Percentiles rank a stretch among this genome's conserved stretches.
Evolutionary conservation across 37 sponge, comb jelly and placozoan species (phyloP).

Genomic region (Oopsacas minuta): DNA sequence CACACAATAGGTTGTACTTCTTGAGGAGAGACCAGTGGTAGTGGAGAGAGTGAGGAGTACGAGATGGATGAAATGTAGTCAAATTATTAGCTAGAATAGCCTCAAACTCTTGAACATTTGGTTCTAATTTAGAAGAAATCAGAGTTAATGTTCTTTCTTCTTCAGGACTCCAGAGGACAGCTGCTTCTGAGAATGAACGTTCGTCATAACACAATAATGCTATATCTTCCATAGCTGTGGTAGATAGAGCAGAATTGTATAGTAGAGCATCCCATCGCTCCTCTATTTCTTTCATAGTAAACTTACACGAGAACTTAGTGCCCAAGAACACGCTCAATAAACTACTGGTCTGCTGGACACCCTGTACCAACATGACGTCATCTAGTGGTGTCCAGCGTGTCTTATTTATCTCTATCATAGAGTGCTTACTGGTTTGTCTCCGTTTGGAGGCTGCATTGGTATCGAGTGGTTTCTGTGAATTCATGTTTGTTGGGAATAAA

Average conservation of each 20-base stretch:
- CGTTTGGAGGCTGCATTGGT: neutral
- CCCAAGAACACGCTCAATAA: slow-evolving; percentile 62
- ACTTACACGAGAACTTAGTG: slow-evolving; percentile 75
- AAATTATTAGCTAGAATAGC: slow-evolving; percentile 38
- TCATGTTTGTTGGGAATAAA: neutral
- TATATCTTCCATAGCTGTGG: neutral
- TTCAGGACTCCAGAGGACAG: slow-evolving; percentile 76
- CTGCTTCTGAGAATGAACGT: slow-evolving; percentile 13
- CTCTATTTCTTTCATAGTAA: slow-evolving; percentile 77
- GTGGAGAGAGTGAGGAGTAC: slow-evolving; percentile 63
- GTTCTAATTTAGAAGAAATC: slow-evolving; percentile 48
- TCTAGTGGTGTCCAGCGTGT: slow-evolving; percentile 75
- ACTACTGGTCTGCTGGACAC: slow-evolving; percentile 77
- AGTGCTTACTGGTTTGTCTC: neutral
- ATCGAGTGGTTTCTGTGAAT: neutral
- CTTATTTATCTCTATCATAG: neutral
- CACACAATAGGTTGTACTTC: slow-evolving; percentile 57
- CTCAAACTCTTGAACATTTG: slow-evolving; percentile 50
- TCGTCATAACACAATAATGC: neutral
- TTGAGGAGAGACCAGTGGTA: slow-evolving; percentile 89
- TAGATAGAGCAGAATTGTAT: slow-evolving; percentile 59
- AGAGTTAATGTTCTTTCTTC: slow-evolving; percentile 42
- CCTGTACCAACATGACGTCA: slow-evolving; percentile 76
- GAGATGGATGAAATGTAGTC: slow-evolving; percentile 52
- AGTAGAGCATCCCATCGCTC: slow-evolving; percentile 84